Base-by-base conservation (phyloP, 2,888 invertebrate genomes). In the Himalopsyche kuldschensis region DNA sequence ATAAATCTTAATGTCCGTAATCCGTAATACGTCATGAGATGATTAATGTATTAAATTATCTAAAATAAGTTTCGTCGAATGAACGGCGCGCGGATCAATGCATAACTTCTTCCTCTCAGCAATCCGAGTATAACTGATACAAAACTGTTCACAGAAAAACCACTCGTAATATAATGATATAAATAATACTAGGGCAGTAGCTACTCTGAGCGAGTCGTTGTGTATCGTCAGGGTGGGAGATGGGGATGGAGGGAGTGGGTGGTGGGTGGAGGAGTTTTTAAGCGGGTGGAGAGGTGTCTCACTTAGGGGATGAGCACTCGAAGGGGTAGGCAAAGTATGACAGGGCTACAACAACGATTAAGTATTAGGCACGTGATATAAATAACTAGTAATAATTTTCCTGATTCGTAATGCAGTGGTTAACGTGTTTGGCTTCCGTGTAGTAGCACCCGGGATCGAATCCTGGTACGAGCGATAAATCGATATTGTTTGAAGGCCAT, bases 151-250 rank as follows among this genome's bases (percentile, higher is more conserved):
- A 78, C 84, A 81, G 84, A 86, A 85, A 84, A 86, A 86, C 85
- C 83, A 76, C 78, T 82, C 81, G 69, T 81, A 86, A 86, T 81
- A 84, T 83, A 86, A 86, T 86, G 85, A 84, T 86, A 86, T 86
- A 86, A 86, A 86, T 86, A 86, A 86, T 86, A 86, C 85, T 81
- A 75, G 87, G 87, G 87, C 82, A 87, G 87, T 88, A 88, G 32
- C 80, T 79, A 81, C 20, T 55, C 24, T 20, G 20, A 8, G 24
- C 55, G 55, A 55, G 3, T 55, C 48, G 48, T 35, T 41, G 41
- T 55, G 83, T 83, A 83, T 48, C 83, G 88, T 87, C 88, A 87
- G 87, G 88, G 88, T 85, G 86, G 81, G 78, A 84, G 86, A 84
- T 87, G 82, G 83, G 84, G 86, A 32, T 83, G 75, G 83, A 80